These are phyloP conservation scores for Propithecus perrieri DNA, from an alignment of 2,797 vertebrate genomes.

Conservation along the genomic window DNA sequence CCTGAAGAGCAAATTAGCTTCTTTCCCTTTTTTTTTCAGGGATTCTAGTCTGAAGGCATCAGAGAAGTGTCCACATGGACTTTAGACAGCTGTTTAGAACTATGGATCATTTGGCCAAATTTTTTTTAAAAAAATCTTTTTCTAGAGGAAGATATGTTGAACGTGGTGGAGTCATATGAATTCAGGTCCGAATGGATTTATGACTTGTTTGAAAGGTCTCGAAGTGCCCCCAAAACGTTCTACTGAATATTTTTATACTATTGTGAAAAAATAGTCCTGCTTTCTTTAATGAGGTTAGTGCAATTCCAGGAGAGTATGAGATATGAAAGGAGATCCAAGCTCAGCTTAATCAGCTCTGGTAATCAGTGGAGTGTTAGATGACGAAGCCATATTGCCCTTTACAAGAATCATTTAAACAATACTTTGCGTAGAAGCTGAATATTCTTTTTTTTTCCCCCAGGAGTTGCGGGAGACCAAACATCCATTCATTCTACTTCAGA, in stretches of 20 bases:
- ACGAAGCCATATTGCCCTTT: background rate
- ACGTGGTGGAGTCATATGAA: background rate
- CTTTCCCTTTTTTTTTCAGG: background rate
- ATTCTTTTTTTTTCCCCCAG: background rate
- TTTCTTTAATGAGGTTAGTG: background rate
- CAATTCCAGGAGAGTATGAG: background rate
- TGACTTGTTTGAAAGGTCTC: background rate
- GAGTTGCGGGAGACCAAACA: background rate
- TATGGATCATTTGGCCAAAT: background rate
- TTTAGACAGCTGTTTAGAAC: background rate
- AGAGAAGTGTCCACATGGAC: background rate
- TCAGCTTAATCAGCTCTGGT: background rate
- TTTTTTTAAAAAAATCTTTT: background rate
- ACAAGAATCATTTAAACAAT: background rate
- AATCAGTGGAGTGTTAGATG: background rate
- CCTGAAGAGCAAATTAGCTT: background rate
- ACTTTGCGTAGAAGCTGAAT: background rate
- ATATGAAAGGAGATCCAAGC: background rate
- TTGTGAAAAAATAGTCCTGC: background rate
- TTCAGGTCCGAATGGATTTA: background rate
- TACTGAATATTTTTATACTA: background rate
- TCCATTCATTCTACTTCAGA: background rate
- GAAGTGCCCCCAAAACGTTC: background rate
- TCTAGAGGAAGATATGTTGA: background rate
- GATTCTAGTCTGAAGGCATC: background rate